Base-by-base conservation (phyloP, 2,888 invertebrate species). In the Trichopria drosophilae region DNA sequence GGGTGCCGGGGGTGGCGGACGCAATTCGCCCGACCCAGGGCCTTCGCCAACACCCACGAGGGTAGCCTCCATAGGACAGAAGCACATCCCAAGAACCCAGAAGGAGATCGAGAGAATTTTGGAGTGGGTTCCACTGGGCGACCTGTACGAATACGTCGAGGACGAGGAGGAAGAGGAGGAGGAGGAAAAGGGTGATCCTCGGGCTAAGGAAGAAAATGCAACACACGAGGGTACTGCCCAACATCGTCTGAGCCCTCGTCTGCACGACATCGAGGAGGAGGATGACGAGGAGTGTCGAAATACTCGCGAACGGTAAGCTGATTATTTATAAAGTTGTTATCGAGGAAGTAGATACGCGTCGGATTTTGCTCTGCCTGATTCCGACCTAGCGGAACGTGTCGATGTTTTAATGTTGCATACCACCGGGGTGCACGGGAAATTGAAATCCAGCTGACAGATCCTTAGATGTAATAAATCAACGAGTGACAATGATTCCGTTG, bases 251-350 rank as follows among this genome's bases (percentile, higher is more conserved):
- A 87, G 78, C 83, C 86, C 88, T 42, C 85, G 87, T 52, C 79
- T 90, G 59, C 90, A 89, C 63, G 90, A 90, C 66, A 90, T 90
- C 60, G 87, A 88, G 71, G 90, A 90, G 72, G 90, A 90, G 75
- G 89, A 89, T 76, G 86, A 87, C 71, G 82, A 83, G 50, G 82
- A 82, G 53, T 62, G 72, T 55, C 71, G 69, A 19, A 65, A 67
- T 53, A 68, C 75, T 63, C 67, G 77, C 75, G 72, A 70, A 55
- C 69, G 73, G 75, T 75, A 46, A 63, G 65, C 59, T 20, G 28
- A 23, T 19, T 20, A 7, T 12, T 15, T 16, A n/a, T n/a, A n/a
- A n/a, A n/a, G n/a, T n/a, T n/a, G n/a, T n/a, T n/a, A n/a, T n/a
- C n/a, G n/a, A n/a, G n/a, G n/a, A n/a, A n/a, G n/a, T n/a, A n/a